Base-by-base conservation (phyloP, 2,888 invertebrate species). In the Deilephila porcellus region DNA sequence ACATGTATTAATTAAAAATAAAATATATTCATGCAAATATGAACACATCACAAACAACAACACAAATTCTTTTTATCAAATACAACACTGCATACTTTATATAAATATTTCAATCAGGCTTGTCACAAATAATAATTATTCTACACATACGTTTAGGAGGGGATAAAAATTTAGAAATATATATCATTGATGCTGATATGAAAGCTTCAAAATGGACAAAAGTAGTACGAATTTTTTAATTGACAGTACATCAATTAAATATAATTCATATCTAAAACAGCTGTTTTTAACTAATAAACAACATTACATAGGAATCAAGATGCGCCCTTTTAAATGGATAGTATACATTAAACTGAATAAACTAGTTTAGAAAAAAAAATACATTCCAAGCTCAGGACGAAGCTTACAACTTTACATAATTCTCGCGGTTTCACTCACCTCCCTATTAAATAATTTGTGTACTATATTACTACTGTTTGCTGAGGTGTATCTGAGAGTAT, bases 381-480 rank as follows among this genome's bases (percentile, higher is more conserved):
- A 83, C 83, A 83, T 80, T 78, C 74, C 75, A 79, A 78, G 80
- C 79, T 76, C 80, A 81, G 75, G 78, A 81, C 77, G 79, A 82
- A 80, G 80, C 83, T 81, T 79, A 77, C 76, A 77, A 81, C 73
- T 77, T 76, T 73, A 70, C 73, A 74, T 76, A 80, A 79, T 82
- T 78, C 74, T 74, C 75, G 29, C 79, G 77, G 76, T 80, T 78
- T 80, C 77, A 89, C 93, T 92, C 88, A 96, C 96, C 95, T 96
- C 96, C 86, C 96, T 93, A 85, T 95, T 95, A 83, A 95, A 94
- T 83, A 96, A 90, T 90, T 96, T 96, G 84, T 92, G 88, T 77
- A 93, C 86, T 80, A 91, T 91, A 85, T 93, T 94, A 82, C 84
- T 88, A 82, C 86, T 88, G 79, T 85, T 84, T 78, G 78, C 83